A percentile compares a stretch with the other conserved stretches of the same genome.
Evolutionary conservation across 30 jellyfish, hydroid and myxozoan species (phyloP).

Genomic region (Hydractinia symbiolongicarpus): DNA sequence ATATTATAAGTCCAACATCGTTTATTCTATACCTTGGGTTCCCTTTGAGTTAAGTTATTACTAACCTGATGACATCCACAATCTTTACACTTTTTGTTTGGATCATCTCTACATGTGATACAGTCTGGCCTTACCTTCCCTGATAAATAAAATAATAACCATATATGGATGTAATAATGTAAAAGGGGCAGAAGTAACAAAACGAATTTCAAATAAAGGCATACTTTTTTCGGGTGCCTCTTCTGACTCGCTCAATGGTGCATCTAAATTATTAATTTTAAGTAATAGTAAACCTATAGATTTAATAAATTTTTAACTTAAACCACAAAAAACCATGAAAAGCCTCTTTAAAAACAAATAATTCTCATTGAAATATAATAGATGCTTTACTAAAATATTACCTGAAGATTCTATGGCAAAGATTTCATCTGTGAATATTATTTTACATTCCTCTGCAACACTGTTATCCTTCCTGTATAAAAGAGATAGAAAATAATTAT

Average conservation of each 20-base stretch:
- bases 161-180: background rate
- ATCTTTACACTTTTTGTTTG: constrained; percentile 66
- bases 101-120: constrained; percentile 77
- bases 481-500: background rate
- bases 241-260: background rate
- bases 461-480: constrained; percentile 40
- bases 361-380: too few relatives aligned
- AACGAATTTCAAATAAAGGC: background rate
- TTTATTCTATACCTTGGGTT: too few relatives aligned
- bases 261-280: background rate
- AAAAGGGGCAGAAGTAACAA: background rate
- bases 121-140: constrained; percentile 93
- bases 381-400: background rate
- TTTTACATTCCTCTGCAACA: constrained; percentile 54
- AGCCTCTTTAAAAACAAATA: too few relatives aligned
- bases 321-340: too few relatives aligned
- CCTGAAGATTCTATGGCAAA: constrained; percentile 57
- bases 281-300: too few relatives aligned
- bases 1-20: too few relatives aligned
- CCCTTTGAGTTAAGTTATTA: too few relatives aligned
- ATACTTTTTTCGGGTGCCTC: constrained; percentile 42
- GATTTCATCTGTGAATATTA: constrained; percentile 64
- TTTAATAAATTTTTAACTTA: too few relatives aligned
- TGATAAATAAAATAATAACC: background rate
- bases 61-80: constrained; percentile 82